Evolutionary conservation across 2,113 vertebrate genomes (phyloP).

Genomic region (Cryptotis parvus): DNA sequence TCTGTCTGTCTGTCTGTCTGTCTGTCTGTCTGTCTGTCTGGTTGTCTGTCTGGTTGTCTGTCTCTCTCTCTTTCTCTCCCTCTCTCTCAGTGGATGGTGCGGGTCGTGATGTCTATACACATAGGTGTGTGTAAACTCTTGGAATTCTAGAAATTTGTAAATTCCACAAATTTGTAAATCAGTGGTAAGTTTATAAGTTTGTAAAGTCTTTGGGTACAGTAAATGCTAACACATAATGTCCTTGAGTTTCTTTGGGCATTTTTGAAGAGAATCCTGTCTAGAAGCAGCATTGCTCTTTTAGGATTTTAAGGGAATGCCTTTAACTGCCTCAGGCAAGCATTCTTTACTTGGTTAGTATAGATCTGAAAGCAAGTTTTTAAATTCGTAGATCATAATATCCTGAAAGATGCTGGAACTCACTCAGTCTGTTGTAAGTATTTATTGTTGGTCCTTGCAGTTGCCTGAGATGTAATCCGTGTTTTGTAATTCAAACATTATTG

Average conservation of each 20-base stretch:
- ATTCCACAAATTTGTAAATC: too few species aligned
- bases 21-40: too few species aligned
- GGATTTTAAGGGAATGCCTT: slow-evolving; percentile 32
- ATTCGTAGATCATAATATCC: background rate
- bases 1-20: too few species aligned
- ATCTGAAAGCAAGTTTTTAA: background rate
- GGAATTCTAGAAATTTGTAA: too few species aligned
- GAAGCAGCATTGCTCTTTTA: background rate
- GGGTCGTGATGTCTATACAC: too few species aligned
- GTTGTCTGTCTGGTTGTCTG: too few species aligned
- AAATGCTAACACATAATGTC: too few species aligned
- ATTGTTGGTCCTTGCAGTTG: background rate
- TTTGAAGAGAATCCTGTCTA: slow-evolving; percentile 7
- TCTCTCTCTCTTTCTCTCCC: too few species aligned
- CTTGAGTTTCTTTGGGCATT: background rate
- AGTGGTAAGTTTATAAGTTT: too few species aligned
- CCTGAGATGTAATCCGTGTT: background rate
- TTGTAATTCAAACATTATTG: background rate
- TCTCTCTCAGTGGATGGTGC: too few species aligned
- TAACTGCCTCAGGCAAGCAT: background rate
- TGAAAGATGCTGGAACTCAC: background rate
- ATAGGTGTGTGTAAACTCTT: too few species aligned
- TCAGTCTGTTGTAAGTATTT: background rate
- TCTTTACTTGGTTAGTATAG: background rate
- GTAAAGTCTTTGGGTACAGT: too few species aligned